phyloP scores from a whole-genome alignment of 2,113 vertebrate genomes.

The Hipposideros armiger region DNA sequence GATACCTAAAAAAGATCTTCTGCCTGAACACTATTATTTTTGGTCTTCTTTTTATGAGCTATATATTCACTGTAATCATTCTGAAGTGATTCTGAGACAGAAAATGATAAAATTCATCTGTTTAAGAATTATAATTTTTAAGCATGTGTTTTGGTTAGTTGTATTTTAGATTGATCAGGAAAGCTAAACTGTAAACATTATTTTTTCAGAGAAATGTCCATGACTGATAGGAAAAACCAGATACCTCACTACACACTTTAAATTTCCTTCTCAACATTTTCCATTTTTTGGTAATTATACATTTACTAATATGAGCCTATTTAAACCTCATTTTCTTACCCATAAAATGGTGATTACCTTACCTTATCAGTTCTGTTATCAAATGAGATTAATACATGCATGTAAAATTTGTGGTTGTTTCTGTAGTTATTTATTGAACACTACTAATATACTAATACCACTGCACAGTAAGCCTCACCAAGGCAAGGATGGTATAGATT shows the following conservation, averaged over 20 bases:
- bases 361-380: background rate
- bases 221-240: background rate
- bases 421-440: background rate
- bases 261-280: background rate
- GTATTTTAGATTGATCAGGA: constrained; percentile 37
- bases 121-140: constrained; percentile 35
- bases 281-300: background rate
- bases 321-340: background rate
- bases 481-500: background rate
- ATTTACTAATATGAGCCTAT: background rate
- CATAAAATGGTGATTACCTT: constrained; percentile 7
- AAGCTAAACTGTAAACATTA: constrained; percentile 3
- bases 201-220: background rate
- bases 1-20: constrained; percentile 55
- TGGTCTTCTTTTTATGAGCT: background rate
- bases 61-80: constrained; percentile 27
- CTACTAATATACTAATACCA: background rate
- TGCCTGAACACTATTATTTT: constrained; percentile 25
- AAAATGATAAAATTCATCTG: constrained; percentile 40
- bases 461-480: background rate
- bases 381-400: background rate
- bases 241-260: background rate
- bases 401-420: background rate
- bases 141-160: background rate
- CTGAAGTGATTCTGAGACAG: constrained; percentile 27